Conservation (phyloP, 2,113 vertebrate genomes). For the Stercorarius parasiticus region DNA sequence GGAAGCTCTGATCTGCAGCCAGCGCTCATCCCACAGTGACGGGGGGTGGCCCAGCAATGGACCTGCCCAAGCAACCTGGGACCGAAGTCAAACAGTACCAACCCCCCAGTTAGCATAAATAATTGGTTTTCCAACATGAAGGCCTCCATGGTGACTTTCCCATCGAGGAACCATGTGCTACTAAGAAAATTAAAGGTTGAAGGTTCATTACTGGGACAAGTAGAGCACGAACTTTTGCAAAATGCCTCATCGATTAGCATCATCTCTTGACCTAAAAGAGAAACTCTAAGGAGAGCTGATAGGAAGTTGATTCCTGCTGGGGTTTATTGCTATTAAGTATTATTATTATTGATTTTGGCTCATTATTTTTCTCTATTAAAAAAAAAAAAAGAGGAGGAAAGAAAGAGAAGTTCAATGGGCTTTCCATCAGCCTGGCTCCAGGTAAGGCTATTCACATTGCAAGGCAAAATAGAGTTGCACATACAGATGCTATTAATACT, state of each 20-base stretch:
- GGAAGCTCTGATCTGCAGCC: slow-evolving; percentile 10
- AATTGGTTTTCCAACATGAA: slow-evolving; percentile 39
- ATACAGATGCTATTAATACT: slow-evolving; percentile 62
- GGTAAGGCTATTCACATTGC: not conserved
- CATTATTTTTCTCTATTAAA: slow-evolving; percentile 9
- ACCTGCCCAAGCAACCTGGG: not conserved
- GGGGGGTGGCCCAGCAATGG: not conserved
- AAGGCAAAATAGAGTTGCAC: slow-evolving; percentile 39
- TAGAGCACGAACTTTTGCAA: slow-evolving; percentile 53
- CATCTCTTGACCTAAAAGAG: slow-evolving; percentile 42
- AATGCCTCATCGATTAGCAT: slow-evolving; percentile 46
- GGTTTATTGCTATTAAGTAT: slow-evolving; percentile 13
- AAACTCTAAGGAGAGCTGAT: slow-evolving; percentile 26
- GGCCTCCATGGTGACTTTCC: not conserved
- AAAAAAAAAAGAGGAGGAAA: not conserved
- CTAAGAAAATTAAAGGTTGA: slow-evolving; percentile 54
- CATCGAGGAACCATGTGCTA: not conserved
- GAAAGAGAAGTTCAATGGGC: not conserved
- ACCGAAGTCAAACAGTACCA: not conserved
- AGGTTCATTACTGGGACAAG: slow-evolving; percentile 58
- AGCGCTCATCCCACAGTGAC: not conserved
- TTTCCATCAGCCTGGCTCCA: not conserved
- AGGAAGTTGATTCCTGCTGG: not conserved
- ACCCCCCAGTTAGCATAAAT: slow-evolving; percentile 31
- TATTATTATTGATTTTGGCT: slow-evolving; percentile 6